phyloP scores from a whole-genome alignment of 2,797 vertebrate genomes.

The Bryconaethiops microstoma region DNA sequence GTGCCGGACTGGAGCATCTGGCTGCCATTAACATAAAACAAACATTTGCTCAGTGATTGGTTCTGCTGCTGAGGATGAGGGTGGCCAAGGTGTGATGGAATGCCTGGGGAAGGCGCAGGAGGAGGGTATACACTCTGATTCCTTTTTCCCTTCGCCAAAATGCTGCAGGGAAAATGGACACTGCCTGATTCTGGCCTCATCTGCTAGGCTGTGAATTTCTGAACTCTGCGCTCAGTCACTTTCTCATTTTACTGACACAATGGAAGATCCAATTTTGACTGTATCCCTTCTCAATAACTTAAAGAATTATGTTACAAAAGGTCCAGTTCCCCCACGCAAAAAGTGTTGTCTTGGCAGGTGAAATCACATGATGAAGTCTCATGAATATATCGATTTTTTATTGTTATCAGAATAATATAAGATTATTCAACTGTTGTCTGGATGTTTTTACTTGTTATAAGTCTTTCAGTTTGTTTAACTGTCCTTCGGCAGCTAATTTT shows the following conservation, averaged over 20 bases:
- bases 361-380: not conserved
- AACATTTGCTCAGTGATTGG: slow-evolving; percentile 61
- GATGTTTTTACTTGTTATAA: not conserved
- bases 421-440: not conserved
- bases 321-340: not conserved
- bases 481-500: not conserved
- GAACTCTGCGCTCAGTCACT: slow-evolving; percentile 17
- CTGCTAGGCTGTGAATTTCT: slow-evolving; percentile 38
- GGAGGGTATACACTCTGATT: slow-evolving; percentile 39
- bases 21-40: slow-evolving; percentile 64
- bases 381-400: not conserved
- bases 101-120: slow-evolving; percentile 29
- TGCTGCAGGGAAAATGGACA: slow-evolving; percentile 52
- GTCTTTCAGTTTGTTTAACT: not conserved
- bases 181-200: slow-evolving; percentile 47
- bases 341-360: not conserved
- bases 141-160: slow-evolving; percentile 56
- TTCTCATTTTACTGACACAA: not conserved
- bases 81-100: slow-evolving; percentile 50
- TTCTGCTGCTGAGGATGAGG: slow-evolving; percentile 46
- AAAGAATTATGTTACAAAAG: not conserved
- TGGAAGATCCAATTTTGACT: not conserved
- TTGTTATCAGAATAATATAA: not conserved
- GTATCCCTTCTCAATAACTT: not conserved
- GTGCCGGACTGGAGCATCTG: slow-evolving; percentile 62